These are phyloP conservation scores for Perizoma flavofasciatum DNA, from an alignment of 2,888 invertebrate genomes.

Conservation along the genomic window DNA sequence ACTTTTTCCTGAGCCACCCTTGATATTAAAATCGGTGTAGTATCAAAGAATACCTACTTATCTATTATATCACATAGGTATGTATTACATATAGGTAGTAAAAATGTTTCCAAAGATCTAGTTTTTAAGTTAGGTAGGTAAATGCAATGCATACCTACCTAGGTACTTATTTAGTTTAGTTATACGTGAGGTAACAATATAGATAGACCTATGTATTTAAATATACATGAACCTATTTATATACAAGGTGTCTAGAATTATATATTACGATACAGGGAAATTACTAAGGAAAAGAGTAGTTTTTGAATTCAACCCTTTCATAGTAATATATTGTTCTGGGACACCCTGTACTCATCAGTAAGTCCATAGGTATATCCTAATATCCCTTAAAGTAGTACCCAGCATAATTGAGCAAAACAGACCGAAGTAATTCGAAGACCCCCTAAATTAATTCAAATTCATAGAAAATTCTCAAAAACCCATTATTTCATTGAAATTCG, in stretches of 20 bases:
- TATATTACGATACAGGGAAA: too few relatives aligned
- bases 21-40: not conserved
- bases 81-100: not conserved
- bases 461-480: not conserved
- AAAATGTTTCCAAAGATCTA: not conserved
- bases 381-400: constrained; percentile 1
- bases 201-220: not conserved
- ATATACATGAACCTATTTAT: too few relatives aligned
- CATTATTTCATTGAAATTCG: constrained; percentile 4
- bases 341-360: not conserved
- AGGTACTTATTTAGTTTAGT: not conserved
- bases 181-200: not conserved
- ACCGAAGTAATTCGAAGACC: constrained; percentile 13
- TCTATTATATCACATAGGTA: constrained; percentile 4
- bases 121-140: not conserved
- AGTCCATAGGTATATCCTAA: not conserved
- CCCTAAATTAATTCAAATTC: not conserved
- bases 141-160: not conserved
- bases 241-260: too few relatives aligned
- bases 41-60: not conserved
- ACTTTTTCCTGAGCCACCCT: not conserved
- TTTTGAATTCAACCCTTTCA: not conserved
- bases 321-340: not conserved
- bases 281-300: too few relatives aligned
- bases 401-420: constrained; percentile 21